Conservation (phyloP, 1,140 invertebrate species). For the Carposina sasakii region DNA sequence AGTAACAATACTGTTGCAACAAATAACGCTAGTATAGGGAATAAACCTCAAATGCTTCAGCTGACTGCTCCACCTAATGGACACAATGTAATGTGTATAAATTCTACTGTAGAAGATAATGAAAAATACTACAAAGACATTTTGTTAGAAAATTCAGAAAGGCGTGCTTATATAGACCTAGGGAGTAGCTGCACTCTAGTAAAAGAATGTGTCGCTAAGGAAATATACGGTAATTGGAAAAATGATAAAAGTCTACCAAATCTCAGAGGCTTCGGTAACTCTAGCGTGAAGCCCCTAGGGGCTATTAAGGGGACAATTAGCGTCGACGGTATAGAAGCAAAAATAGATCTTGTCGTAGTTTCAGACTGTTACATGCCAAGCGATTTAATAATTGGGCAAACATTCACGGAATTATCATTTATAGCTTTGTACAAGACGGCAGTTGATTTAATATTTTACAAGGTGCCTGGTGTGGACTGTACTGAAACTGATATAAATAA, state of each 20-base stretch:
- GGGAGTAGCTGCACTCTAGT: not conserved
- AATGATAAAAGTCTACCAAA: not conserved
- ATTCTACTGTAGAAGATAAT: not conserved
- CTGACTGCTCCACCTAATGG: not conserved
- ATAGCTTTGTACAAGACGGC: slow-evolving; percentile 1
- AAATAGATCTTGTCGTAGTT: not conserved
- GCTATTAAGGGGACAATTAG: not conserved
- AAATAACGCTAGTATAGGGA: not conserved
- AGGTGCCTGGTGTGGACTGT: not conserved
- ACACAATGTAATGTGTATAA: not conserved
- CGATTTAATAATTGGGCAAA: not conserved
- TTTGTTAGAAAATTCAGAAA: not conserved
- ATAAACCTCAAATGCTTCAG: not conserved
- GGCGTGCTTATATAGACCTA: not conserved
- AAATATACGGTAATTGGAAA: not conserved
- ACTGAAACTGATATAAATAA: not conserved
- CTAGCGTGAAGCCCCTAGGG: not conserved
- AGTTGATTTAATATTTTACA: not conserved
- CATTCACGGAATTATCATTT: not conserved
- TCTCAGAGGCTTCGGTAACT: not conserved
- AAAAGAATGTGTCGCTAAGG: not conserved
- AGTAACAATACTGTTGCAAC: not conserved
- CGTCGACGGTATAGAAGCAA: not conserved
- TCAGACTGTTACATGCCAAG: not conserved
- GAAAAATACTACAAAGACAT: not conserved